These are phyloP conservation scores for Selene dorsalis DNA, from an alignment of 2,797 vertebrate genomes.

Conservation along the genomic window DNA sequence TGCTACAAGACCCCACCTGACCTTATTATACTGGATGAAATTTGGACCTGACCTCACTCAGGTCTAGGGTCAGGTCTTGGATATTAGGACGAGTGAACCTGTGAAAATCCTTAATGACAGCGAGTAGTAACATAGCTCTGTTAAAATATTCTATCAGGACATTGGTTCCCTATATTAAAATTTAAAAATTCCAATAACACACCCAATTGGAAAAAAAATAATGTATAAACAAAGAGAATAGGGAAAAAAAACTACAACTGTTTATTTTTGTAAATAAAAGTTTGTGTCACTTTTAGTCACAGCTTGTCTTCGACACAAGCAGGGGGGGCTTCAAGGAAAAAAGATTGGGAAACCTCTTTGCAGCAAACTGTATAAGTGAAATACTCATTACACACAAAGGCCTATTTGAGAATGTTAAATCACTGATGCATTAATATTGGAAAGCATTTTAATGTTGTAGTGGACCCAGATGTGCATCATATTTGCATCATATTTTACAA, in stretches of 20 bases:
- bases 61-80: not conserved
- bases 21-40: slow-evolving; percentile 1
- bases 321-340: no score
- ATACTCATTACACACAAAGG: not conserved
- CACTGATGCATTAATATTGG: not conserved
- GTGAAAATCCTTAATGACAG: not conserved
- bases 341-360: not conserved
- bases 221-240: no score
- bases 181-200: no score
- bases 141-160: no score
- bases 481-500: not conserved
- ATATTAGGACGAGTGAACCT: not conserved
- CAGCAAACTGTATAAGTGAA: not conserved
- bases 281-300: no score
- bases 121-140: not conserved
- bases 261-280: no score
- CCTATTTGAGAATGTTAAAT: not conserved
- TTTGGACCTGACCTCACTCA: not conserved
- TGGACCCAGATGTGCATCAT: not conserved
- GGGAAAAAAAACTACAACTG: no score
- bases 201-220: no score
- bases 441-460: not conserved
- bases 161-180: no score
- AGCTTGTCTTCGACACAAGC: no score
- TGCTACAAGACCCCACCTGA: not conserved